These are phyloP conservation scores for Ditylenchus dipsaci DNA, from an alignment of 1,140 invertebrate genomes.

Conservation along the genomic window DNA sequence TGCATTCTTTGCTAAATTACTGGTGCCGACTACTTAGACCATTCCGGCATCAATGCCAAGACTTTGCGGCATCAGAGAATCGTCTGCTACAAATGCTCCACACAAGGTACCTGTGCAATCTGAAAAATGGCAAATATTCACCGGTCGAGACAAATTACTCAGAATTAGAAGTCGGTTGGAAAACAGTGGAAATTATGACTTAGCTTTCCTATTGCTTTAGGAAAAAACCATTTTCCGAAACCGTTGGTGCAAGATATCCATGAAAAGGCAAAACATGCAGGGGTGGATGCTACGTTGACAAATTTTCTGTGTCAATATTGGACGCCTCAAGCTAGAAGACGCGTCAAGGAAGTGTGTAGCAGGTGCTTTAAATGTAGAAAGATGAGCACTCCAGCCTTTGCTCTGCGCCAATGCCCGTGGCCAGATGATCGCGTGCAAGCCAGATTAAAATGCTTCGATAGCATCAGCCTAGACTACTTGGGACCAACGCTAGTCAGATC, in stretches of 20 bases:
- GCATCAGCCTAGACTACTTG: conserved; percentile 11
- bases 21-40: too few species aligned
- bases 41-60: too few species aligned
- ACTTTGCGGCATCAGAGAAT: too few species aligned
- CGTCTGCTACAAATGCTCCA: too few species aligned
- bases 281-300: conserved; percentile 5
- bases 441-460: not conserved
- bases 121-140: too few species aligned
- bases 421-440: not conserved
- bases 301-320: conserved; percentile 6
- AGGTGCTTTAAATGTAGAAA: conserved; percentile 4
- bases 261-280: conserved; percentile 8
- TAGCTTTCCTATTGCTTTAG: not conserved
- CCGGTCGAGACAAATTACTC: not conserved
- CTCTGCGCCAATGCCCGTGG: conserved; percentile 1
- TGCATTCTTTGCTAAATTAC: too few species aligned
- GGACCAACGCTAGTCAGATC: conserved; percentile 1
- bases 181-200: not conserved
- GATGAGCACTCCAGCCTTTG: not conserved
- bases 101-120: too few species aligned
- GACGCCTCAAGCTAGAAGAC: conserved; percentile 6
- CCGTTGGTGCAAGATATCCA: conserved; percentile 6
- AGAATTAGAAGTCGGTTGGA: conserved; percentile 8
- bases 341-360: not conserved
- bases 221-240: conserved; percentile 2